Evolutionary conservation across 2,797 vertebrate species (phyloP), one percentile per base, ranked within the genome.

Genomic region (Falco concolor): DNA sequence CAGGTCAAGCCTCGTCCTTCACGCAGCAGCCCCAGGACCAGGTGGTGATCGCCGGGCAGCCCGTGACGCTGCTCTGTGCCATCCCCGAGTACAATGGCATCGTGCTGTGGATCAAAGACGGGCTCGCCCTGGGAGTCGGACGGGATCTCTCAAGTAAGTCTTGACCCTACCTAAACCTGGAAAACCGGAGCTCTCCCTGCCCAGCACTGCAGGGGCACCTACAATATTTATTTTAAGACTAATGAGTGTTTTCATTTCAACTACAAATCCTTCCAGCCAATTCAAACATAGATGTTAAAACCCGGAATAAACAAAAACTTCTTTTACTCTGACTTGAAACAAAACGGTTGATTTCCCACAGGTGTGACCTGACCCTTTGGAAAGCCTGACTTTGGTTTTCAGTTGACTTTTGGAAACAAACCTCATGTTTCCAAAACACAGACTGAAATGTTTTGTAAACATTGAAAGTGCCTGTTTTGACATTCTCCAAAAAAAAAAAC

Each of bases 91-190:
- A 99, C 45, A 99, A 99, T 30, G 99, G 99, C 9, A 98, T 99
- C 4, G 99, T 99, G 70, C 98, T 99, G 45, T 99, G 99, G 99
- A 99, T 99, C 96, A 99, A 99, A 95, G 99, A 99, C 0, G 99
- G 99, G 80, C 97, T 99, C 52, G 99, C 99, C 10, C 98, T 99
- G 2, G 99, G 99, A 2, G 99, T 99, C 12, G 99, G 99, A 81
- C 98, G 99, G 92, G 99, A 99, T 92, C 99, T 99, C 79, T 98
- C 99, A 56, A 99, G 99, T 99, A 98, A 98, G 98, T 94, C 8
- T 0, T 8, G 32, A 12, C 13, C 20, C 15, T 22, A 4, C 16
- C 34, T 2, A 4, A 12, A 11, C 2, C 2, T 18, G 70, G 20
- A 15, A 44, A 80, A 23, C 2, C 1, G 50, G 12, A 57, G 18